Base-by-base conservation (phyloP, 2,888 invertebrate species). In the Drosophila meridionalis region DNA sequence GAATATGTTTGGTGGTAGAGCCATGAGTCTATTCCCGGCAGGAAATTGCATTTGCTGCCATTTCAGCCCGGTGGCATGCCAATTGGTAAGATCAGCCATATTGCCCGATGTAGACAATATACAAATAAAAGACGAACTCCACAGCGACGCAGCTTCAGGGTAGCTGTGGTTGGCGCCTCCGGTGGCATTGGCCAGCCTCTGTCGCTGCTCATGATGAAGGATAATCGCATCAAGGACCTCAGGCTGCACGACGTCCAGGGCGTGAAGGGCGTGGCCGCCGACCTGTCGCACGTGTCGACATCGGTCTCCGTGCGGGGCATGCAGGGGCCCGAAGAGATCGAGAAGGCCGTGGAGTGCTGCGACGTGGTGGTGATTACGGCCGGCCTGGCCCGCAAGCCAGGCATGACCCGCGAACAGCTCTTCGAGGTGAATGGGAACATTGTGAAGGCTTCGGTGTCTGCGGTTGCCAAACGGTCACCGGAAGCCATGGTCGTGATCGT, bases 141-240 rank as follows among this genome's bases (percentile, higher is more conserved):
- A 0, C 9, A 64, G 34, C 97, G 38, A 6, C 62, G 72, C 5
- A 47, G 42, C 8, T 65, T 56, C 8, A 73, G 45, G 59, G 80
- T 79, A 42, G 96, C 97, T 69, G 97, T 99, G 68, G 95, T 98
- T 92, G 99, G 99, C 56, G 99, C 99, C 0, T 95, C 96, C 82
- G 99, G 99, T 65, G 99, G 99, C 59, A 99, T 99, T 90, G 99
- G 99, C 1, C 99, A 99, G 93, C 98, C 99, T 8, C 93, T 99
- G 83, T 96, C 98, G 0, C 94, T 99, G 69, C 95, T 99, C 26
- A 93, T 99, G 80, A 99, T 99, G 94, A 95, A 96, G 81, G 97
- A 97, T 87, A 96, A 97, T 2, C 93, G 97, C 67, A 95, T 99
- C 40, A 95, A 95, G 26, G 95, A 96, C 87, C 94, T 99, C 78